Conservation (phyloP, 2,888 invertebrate species). For the Mimumesa dahlbomi region DNA sequence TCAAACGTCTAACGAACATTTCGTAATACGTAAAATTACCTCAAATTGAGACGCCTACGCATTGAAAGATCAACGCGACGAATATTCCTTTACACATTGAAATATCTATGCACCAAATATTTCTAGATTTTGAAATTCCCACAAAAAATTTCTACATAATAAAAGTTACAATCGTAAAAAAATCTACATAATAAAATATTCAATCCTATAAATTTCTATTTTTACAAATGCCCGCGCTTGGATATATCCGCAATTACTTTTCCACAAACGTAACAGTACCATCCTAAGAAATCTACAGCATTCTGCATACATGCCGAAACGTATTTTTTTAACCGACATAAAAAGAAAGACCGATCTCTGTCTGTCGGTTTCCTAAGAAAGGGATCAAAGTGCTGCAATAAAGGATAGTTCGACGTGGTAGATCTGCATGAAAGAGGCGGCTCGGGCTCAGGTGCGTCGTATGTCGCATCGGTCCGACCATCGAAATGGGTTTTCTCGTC, state of each 20-base stretch:
- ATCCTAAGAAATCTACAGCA: background rate
- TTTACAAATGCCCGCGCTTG: background rate
- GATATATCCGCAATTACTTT: background rate
- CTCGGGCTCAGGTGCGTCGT: constrained; percentile 53
- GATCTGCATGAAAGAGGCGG: constrained; percentile 35
- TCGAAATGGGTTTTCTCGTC: constrained; percentile 50
- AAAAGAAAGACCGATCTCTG: constrained; percentile 11
- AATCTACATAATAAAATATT: background rate
- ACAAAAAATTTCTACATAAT: too few relatives aligned
- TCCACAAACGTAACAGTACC: background rate
- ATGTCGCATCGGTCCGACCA: constrained; percentile 41
- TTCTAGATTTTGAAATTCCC: too few relatives aligned
- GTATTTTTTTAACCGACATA: background rate
- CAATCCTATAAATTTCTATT: background rate
- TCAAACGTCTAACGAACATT: too few relatives aligned
- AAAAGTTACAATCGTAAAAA: too few relatives aligned
- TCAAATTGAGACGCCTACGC: too few relatives aligned
- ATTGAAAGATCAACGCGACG: too few relatives aligned
- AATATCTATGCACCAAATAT: too few relatives aligned
- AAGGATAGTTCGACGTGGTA: constrained; percentile 8
- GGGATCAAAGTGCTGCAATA: constrained; percentile 22
- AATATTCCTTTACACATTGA: too few relatives aligned
- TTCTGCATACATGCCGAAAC: background rate
- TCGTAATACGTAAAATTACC: too few relatives aligned
- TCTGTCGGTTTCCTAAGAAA: background rate